Evolutionary conservation across 2,888 invertebrate species (phyloP), one percentile per base, ranked within the genome.

Genomic region (Iselma pallidipennis): DNA sequence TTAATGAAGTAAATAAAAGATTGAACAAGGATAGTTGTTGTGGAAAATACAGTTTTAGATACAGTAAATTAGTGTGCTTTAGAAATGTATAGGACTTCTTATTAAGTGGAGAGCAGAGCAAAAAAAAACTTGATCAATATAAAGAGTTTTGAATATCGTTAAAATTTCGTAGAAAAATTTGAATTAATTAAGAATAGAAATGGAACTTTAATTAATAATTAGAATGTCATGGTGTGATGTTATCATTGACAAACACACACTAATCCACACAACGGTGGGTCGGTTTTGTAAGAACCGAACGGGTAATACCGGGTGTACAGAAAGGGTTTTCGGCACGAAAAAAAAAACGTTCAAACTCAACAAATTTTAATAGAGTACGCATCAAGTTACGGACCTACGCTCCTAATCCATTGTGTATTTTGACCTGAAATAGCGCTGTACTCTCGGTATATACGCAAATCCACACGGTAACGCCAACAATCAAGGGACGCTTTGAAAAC

Each of bases 61-160:
- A 60, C 59, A 63, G 55, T 61, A 65, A 66, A 68, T 66, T 68
- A 65, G 65, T 62, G 55, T 65, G 57, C 57, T 19, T 57, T 55
- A 6, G 56, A 56, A 55, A 55, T 61, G 56, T 61, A 52, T 2
- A 9, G 9, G 21, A 55, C 33, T 55, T 56, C 56, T 60, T 60
- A 51, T 55, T 56, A 55, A 51, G 42, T 12, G 14, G 42, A 4
- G 16, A 14, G n/a, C 4, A 16, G 16, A 6, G 16, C 6, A 6
- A 25, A 51, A n/a, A n/a, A n/a, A n/a, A n/a, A n/a, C n/a, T n/a
- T n/a, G n/a, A n/a, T n/a, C n/a, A n/a, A n/a, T n/a, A n/a, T n/a
- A n/a, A n/a, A n/a, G n/a, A n/a, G n/a, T 50, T 19, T 49, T 10
- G 12, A 55, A 42, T 55, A 50, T 50, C 45, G 14, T 16, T 29